Conservation (phyloP, 2,888 invertebrate species). For the Cartodere bifasciata region DNA sequence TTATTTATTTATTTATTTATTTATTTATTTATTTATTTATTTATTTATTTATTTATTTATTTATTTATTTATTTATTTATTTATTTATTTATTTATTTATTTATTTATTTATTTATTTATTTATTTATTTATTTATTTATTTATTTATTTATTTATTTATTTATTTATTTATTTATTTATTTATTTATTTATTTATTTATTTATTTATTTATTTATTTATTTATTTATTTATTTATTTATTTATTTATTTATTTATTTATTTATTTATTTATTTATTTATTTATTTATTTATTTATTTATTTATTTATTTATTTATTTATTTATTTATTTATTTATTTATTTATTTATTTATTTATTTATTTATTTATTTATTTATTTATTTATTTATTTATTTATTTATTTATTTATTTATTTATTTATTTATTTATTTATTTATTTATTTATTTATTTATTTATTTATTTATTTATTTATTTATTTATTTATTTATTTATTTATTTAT, state of each 20-base stretch:
- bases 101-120: constrained; percentile 7
- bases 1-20: constrained; percentile 3
- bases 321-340: constrained; percentile 9
- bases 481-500: constrained; percentile 2
- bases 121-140: constrained; percentile 2
- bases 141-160: neutral
- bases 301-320: constrained; percentile 7
- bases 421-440: neutral
- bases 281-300: constrained; percentile 7
- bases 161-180: neutral
- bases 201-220: constrained; percentile 4
- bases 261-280: constrained; percentile 3
- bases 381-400: neutral
- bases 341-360: constrained; percentile 7
- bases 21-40: constrained; percentile 3
- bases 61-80: constrained; percentile 3
- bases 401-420: constrained; percentile 1
- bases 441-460: constrained; percentile 1
- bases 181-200: constrained; percentile 3
- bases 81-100: constrained; percentile 4
- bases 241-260: constrained; percentile 4
- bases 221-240: constrained; percentile 4
- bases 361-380: constrained; percentile 1
- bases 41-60: constrained; percentile 3
- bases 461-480: constrained; percentile 1